Evolutionary conservation across 2,888 invertebrate genomes (phyloP), one percentile per base, ranked within the genome.

Genomic region (Argyresthia goedartella): DNA sequence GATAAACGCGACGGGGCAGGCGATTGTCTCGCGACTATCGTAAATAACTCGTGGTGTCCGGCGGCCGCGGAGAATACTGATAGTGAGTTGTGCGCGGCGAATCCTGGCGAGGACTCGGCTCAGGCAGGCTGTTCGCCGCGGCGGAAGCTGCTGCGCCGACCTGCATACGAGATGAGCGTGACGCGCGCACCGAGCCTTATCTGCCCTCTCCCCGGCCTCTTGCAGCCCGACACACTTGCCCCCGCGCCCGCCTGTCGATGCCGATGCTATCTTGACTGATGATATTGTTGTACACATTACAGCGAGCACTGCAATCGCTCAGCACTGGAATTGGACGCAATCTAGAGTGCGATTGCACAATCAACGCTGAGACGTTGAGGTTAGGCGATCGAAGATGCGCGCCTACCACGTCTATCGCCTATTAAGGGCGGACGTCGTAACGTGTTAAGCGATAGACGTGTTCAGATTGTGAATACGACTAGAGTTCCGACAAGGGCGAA

Each of bases 31-130:
- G 73, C 76, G 69, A 68, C 75, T 73, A 73, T 84, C 84, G 84
- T 86, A 86, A 86, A 86, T 86, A 81, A 86, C 82, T 72, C 73
- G 71, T 67, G 66, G 71, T 81, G 82, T 84, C 84, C 82, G 84
- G 82, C 79, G 71, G 68, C 69, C 65, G 71, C 69, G 61, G 66
- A 66, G 82, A 76, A 81, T 81, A 81, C 81, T 72, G 25, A 25
- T 25, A 25, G 25, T 25, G 77, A 81, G 74, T 79, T 73, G 67
- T 66, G 65, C 66, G 67, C 73, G 63, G 78, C 76, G 70, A 78
- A 81, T 73, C 71, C 72, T 63, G 60, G 58, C 60, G 56, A 59
- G 57, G 58, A 44, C 34, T 47, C 35, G 16, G 15, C 39, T 36
- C 45, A 25, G 43, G 42, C 49, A 39, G 36, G 33, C 47, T 33